phyloP scores from a whole-genome alignment of 2,888 invertebrate genomes.

The Archaeoteleia sp. region DNA sequence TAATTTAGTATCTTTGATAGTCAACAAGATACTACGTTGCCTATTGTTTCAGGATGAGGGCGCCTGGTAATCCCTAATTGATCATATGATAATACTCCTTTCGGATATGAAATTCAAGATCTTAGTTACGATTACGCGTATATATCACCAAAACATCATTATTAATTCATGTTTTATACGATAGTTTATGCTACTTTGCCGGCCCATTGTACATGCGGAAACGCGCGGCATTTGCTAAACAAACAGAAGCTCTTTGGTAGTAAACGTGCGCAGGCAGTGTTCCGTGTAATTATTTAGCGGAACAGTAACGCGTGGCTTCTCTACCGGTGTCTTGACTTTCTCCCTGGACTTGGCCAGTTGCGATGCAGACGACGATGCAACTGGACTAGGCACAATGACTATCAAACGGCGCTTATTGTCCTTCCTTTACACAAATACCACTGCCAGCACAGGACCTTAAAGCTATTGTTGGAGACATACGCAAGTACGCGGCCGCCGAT shows the following conservation, averaged over 20 bases:
- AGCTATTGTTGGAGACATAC: conserved; percentile 70
- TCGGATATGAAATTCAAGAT: no score
- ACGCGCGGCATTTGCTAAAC: conserved; percentile 14
- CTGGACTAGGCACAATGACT: conserved; percentile 68
- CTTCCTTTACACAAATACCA: conserved; percentile 69
- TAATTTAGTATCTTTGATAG: no score
- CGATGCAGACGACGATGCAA: conserved; percentile 16
- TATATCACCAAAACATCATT: no score
- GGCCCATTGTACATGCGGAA: conserved; percentile 20
- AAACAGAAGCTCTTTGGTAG: conserved; percentile 14
- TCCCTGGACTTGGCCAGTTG: conserved; percentile 10
- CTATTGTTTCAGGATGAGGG: no score
- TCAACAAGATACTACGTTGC: no score
- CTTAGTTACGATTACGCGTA: no score
- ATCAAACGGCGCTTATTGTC: conserved; percentile 72
- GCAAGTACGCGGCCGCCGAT: conserved; percentile 9
- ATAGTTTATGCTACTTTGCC: no score
- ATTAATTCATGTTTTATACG: no score
- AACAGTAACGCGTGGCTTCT: conserved; percentile 47
- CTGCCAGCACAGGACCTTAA: conserved; percentile 46
- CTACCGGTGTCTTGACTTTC: conserved; percentile 42
- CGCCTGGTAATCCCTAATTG: no score
- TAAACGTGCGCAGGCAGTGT: background rate
- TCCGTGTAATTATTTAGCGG: conserved; percentile 55
- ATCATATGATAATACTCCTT: no score